Conservation (phyloP, 2,797 vertebrate genomes). For the Sebastes oblongus region DNA sequence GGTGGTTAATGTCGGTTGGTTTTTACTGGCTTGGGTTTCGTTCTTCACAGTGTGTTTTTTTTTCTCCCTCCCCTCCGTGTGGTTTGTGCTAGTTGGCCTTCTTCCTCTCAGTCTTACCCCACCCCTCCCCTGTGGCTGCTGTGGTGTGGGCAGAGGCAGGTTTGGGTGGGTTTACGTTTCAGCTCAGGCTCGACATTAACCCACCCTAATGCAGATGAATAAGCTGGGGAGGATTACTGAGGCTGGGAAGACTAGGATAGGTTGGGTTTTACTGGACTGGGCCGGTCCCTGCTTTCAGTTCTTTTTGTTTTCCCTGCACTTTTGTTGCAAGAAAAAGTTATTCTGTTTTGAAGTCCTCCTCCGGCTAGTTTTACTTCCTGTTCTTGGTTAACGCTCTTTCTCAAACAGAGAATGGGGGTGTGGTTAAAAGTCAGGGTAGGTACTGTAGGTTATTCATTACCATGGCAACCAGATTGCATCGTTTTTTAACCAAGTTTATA, state of each 20-base stretch:
- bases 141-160: constrained; percentile 51
- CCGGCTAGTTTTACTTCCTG: too few species aligned
- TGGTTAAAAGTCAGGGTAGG: too few species aligned
- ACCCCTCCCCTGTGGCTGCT: constrained; percentile 55
- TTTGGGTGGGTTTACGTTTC: constrained; percentile 61
- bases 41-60: neutral
- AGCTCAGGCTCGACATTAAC: constrained; percentile 38
- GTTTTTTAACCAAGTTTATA: too few species aligned
- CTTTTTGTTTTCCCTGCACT: neutral
- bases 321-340: neutral
- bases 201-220: constrained; percentile 34
- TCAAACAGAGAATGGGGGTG: too few species aligned
- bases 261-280: constrained; percentile 1
- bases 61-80: constrained; percentile 2
- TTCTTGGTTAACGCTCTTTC: too few species aligned
- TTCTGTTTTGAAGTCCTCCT: neutral
- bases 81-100: constrained; percentile 43
- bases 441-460: too few species aligned
- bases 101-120: constrained; percentile 32
- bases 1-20: constrained; percentile 31
- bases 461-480: too few species aligned
- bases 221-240: constrained; percentile 33
- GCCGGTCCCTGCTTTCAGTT: neutral
- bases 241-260: constrained; percentile 19
- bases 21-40: constrained; percentile 37